Evolutionary conservation across 2,797 vertebrate genomes (phyloP).

Genomic region (Scolopax rusticola): DNA sequence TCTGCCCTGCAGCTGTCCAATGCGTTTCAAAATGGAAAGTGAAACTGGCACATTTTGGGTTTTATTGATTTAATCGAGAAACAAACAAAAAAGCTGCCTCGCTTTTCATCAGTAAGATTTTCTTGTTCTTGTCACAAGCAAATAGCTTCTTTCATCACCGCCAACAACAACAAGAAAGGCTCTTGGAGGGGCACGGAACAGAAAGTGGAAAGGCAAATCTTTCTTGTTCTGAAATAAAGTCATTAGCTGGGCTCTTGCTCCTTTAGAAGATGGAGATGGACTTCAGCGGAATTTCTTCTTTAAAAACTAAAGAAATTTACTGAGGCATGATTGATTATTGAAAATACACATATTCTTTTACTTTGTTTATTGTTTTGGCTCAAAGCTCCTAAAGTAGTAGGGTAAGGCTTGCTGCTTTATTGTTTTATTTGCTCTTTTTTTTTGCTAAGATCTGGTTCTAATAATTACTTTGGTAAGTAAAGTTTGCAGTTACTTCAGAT

Average conservation of each 20-base stretch:
- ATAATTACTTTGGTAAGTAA: neutral
- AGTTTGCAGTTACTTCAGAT: neutral
- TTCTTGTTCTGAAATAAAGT: neutral
- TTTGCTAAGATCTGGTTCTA: neutral
- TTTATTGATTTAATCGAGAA: constrained; percentile 38
- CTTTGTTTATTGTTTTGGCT: neutral
- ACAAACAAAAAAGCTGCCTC: constrained; percentile 19
- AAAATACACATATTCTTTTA: neutral
- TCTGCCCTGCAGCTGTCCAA: constrained; percentile 29
- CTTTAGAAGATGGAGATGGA: neutral
- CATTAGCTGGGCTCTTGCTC: neutral
- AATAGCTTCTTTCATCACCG: constrained; percentile 10
- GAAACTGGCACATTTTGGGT: constrained; percentile 17
- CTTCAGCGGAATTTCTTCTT: neutral
- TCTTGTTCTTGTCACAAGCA: constrained; percentile 23
- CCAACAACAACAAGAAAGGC: neutral
- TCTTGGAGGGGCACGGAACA: neutral
- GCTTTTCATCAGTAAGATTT: constrained; percentile 10
- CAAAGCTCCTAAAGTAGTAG: neutral
- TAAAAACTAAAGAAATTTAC: neutral
- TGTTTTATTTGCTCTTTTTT: neutral
- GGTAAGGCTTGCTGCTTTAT: neutral
- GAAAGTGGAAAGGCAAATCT: neutral
- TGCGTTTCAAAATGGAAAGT: constrained; percentile 21
- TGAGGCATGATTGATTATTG: neutral